These are phyloP conservation scores for Drosophila parabipectinata DNA, from an alignment of 1,140 invertebrate species.

Conservation along the genomic window DNA sequence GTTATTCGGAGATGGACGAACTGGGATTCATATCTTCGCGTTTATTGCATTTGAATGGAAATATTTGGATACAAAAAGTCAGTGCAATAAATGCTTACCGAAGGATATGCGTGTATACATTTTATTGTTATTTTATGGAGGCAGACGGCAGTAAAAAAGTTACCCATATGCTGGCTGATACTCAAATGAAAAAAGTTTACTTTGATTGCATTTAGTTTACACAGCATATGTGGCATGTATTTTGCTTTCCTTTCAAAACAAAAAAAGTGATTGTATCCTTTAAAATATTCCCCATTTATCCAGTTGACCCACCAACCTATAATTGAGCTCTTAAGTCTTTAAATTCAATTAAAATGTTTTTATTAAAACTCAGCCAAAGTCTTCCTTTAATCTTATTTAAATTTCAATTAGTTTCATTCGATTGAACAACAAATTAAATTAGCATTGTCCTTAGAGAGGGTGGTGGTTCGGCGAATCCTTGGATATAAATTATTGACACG, in stretches of 20 bases:
- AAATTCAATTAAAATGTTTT: constrained; percentile 8
- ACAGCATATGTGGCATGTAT: constrained; percentile 14
- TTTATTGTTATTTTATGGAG: constrained; percentile 53
- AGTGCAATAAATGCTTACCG: constrained; percentile 43
- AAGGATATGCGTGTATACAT: constrained; percentile 16
- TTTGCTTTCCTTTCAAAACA: neutral
- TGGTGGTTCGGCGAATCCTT: constrained; percentile 8
- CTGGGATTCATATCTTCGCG: constrained; percentile 55
- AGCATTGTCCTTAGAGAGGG: constrained; percentile 34
- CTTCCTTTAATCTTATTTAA: constrained; percentile 32
- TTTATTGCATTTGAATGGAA: constrained; percentile 63
- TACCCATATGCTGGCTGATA: constrained; percentile 22
- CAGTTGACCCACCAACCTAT: neutral
- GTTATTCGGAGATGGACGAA: constrained; percentile 33
- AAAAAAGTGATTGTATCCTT: neutral
- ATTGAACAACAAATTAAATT: constrained; percentile 70
- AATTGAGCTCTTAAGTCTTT: neutral
- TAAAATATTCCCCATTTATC: neutral
- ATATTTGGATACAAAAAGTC: constrained; percentile 45
- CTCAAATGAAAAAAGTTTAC: constrained; percentile 44
- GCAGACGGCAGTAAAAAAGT: constrained; percentile 25
- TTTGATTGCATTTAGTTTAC: constrained; percentile 55
- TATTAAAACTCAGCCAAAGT: constrained; percentile 5
- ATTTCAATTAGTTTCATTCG: constrained; percentile 61
- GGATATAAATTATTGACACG: constrained; percentile 61